Percentiles rank a stretch among this genome's conserved stretches.
Evolutionary conservation across 92 coral and sea anemone genomes (phyloP).

Genomic region (Actinernus sp.): DNA sequence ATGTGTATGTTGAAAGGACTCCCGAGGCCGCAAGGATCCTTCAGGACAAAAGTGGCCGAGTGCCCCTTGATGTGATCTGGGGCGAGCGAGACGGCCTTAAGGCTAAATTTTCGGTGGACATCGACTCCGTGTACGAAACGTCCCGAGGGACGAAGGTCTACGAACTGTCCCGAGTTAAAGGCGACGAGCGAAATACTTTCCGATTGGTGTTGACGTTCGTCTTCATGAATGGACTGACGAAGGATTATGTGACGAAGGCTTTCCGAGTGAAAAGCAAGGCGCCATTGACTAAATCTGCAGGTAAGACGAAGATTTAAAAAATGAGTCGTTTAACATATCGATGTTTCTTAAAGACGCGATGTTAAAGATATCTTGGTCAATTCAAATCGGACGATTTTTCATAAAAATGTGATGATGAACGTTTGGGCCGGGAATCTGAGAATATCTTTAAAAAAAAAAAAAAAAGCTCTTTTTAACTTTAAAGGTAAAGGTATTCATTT

Average conservation of each 20-base stretch:
- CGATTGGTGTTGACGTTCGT: conserved; percentile 76
- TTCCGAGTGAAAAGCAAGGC: conserved; percentile 91
- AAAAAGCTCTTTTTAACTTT: too few species aligned
- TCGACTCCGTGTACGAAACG: conserved; percentile 81
- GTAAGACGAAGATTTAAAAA: neutral
- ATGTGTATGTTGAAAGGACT: conserved; percentile 87
- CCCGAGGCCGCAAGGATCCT: conserved; percentile 96
- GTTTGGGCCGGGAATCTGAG: too few species aligned
- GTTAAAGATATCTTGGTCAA: too few species aligned
- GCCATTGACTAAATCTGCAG: conserved; percentile 5
- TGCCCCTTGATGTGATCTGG: conserved; percentile 73
- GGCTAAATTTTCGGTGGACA: conserved; percentile 81
- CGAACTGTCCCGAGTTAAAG: conserved; percentile 96
- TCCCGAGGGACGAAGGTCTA: conserved; percentile 85
- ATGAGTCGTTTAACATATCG: neutral
- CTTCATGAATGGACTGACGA: conserved; percentile 72
- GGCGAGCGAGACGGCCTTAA: conserved; percentile 48
- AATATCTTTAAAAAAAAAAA: too few species aligned
- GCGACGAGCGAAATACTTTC: conserved; percentile 94
- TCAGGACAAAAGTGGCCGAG: conserved; percentile 90
- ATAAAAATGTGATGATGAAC: too few species aligned
- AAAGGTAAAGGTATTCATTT: too few species aligned
- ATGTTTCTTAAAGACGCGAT: too few species aligned
- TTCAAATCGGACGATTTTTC: too few species aligned
- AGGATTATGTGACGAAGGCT: conserved; percentile 71